Evolutionary conservation across 2,888 invertebrate genomes (phyloP).

Genomic region (Epistrophella euchroma): DNA sequence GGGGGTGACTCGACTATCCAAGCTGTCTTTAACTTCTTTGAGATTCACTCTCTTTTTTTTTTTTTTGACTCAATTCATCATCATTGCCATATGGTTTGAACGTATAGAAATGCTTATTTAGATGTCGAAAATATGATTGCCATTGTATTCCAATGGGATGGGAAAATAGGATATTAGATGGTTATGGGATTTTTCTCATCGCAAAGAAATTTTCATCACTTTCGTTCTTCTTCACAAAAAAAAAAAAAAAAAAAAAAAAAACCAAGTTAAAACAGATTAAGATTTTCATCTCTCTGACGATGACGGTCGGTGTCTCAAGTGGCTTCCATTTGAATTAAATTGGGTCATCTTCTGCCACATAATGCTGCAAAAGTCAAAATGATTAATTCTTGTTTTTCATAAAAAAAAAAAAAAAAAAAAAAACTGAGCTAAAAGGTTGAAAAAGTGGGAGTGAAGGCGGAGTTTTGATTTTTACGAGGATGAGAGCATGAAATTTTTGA

Average conservation of each 20-base stretch:
- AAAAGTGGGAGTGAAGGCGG: not conserved
- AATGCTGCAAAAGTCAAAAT: conserved; percentile 9
- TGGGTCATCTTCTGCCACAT: not conserved
- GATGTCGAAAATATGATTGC: not conserved
- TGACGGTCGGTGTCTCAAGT: conserved; percentile 5
- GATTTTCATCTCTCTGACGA: not conserved
- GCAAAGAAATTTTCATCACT: conserved; percentile 10
- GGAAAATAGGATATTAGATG: not conserved
- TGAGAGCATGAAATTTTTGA: not conserved
- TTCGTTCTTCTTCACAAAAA: not conserved
- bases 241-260: not conserved
- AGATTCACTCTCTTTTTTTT: not conserved
- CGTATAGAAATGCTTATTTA: not conserved
- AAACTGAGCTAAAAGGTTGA: not conserved
- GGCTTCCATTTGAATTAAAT: conserved; percentile 7
- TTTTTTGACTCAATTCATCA: not conserved
- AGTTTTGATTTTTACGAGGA: not conserved
- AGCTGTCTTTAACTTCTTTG: not conserved
- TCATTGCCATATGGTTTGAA: conserved; percentile 4
- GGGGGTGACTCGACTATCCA: not conserved
- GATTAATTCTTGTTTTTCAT: conserved; percentile 8
- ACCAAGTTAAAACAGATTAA: conserved; percentile 1
- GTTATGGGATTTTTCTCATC: conserved; percentile 1
- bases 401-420: too few species aligned
- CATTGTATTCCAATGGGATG: not conserved